A percentile compares a stretch with the other conserved stretches of the same genome.
phyloP scores from a whole-genome alignment of 2,888 invertebrate genomes.

The Himalopsyche kuldschensis region DNA sequence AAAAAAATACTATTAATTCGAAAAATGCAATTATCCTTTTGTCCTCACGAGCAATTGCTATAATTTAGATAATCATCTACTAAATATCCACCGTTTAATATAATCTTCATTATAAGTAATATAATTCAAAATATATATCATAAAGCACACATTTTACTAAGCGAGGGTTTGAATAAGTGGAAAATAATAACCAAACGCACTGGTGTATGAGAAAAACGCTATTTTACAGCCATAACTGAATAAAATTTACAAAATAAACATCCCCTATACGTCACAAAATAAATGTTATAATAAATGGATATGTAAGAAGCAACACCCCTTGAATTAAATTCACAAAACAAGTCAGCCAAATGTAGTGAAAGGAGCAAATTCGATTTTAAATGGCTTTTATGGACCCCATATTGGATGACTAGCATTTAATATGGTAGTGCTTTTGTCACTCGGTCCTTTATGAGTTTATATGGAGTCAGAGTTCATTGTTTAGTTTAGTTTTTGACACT shows the following conservation, averaged over 20 bases:
- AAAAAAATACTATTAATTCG: no score
- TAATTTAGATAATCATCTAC: no score
- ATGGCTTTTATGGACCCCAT: conserved; percentile 47
- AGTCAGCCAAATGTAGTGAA: conserved; percentile 57
- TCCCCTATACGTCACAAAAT: background rate
- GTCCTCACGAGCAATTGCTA: background rate
- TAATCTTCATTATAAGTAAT: no score
- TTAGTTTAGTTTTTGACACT: background rate
- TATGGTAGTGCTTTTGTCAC: conserved; percentile 3
- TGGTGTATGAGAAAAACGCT: background rate
- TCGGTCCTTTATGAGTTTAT: background rate
- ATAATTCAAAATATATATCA: no score
- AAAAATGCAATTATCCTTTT: no score
- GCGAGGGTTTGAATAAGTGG: background rate
- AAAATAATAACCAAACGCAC: background rate
- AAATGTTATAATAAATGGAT: background rate
- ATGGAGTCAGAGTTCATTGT: background rate
- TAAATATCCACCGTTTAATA: no score
- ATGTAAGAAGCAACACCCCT: conserved; percentile 18
- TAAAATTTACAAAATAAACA: background rate
- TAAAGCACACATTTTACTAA: background rate
- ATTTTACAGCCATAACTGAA: background rate
- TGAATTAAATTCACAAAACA: conserved; percentile 22
- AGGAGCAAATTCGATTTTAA: conserved; percentile 65
- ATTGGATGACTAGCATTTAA: conserved; percentile 28